Percentiles rank a stretch among this genome's conserved stretches.
Conservation (phyloP, 1,140 invertebrate genomes). For the Chionoecetes opilio region DNA sequence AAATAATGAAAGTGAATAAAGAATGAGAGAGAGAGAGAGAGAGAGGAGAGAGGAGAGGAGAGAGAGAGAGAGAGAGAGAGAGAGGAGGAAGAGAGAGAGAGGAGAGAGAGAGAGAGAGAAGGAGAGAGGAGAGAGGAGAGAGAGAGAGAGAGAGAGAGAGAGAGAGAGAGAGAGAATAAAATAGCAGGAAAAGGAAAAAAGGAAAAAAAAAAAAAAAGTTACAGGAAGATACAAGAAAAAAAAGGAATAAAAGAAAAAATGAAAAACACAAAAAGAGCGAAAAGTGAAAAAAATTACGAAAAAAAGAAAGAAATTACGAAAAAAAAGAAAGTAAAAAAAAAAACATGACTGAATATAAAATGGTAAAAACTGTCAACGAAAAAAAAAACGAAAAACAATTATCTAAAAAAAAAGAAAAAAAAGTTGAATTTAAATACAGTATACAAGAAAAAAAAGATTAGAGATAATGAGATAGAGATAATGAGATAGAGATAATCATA, state of each 20-base stretch:
- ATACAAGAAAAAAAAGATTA: too few species aligned
- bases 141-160: background rate
- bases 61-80: background rate
- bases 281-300: background rate
- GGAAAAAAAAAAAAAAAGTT: too few species aligned
- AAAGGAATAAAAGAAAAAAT: background rate
- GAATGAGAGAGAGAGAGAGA: background rate
- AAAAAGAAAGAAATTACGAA: too few species aligned
- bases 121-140: background rate
- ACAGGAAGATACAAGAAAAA: background rate
- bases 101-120: background rate
- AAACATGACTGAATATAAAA: too few species aligned
- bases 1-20: too few species aligned
- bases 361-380: too few species aligned
- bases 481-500: too few species aligned
- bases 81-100: slow-evolving; percentile 15
- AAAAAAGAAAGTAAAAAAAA: too few species aligned
- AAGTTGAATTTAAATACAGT: too few species aligned
- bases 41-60: background rate
- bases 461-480: too few species aligned
- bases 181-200: background rate
- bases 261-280: background rate
- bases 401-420: too few species aligned
- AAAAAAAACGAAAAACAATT: too few species aligned
- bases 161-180: background rate